Evolutionary conservation across 2,888 invertebrate species (phyloP).

Genomic region (Eurois occulta): DNA sequence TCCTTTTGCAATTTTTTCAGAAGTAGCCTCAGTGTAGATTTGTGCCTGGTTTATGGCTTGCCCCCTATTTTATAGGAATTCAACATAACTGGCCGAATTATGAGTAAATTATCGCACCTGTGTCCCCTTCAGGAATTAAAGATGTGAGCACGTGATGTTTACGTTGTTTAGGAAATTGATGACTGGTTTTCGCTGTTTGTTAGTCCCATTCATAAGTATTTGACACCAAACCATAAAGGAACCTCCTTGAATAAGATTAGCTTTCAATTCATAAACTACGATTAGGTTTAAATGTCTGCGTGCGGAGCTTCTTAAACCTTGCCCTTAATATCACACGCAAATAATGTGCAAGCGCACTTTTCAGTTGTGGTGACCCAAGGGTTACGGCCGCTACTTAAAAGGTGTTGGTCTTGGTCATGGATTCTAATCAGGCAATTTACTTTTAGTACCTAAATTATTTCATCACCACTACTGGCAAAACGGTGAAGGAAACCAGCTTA

Average conservation of each 20-base stretch:
- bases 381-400: background rate
- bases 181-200: background rate
- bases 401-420: too few species aligned
- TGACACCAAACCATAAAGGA: background rate
- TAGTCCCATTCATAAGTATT: background rate
- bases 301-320: background rate
- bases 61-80: background rate
- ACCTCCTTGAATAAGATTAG: background rate
- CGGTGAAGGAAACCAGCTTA: background rate
- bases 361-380: background rate
- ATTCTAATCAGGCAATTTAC: background rate
- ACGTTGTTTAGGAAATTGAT: too few species aligned
- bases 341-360: constrained; percentile 2
- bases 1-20: too few species aligned
- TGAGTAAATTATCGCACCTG: background rate
- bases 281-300: background rate
- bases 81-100: background rate
- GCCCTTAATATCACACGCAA: background rate
- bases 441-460: background rate
- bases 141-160: background rate
- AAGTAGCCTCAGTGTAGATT: too few species aligned
- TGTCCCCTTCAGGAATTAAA: background rate
- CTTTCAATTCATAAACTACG: background rate
- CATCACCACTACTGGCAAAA: background rate
- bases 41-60: background rate